phyloP scores from a whole-genome alignment of 2,113 vertebrate species.

The Neodon shergylaensis region DNA sequence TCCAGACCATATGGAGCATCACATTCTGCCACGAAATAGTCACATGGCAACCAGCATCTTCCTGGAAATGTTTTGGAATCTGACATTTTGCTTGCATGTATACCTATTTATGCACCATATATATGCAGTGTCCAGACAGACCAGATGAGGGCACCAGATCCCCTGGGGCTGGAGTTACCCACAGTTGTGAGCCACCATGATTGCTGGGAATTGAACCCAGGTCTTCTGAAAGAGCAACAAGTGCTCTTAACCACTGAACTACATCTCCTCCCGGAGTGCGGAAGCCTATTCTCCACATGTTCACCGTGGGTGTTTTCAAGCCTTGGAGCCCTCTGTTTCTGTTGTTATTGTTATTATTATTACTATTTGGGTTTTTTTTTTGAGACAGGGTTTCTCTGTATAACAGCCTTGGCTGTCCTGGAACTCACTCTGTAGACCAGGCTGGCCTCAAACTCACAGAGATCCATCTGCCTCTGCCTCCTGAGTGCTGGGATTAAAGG shows the following conservation, averaged over 20 bases:
- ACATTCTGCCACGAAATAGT: fast-evolving
- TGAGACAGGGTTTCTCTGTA: background rate
- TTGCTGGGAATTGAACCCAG: background rate
- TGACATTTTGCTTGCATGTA: background rate
- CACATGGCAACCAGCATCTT: background rate
- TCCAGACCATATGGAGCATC: background rate
- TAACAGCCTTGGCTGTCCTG: background rate
- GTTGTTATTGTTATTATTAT: background rate
- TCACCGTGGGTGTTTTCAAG: background rate
- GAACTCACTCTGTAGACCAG: background rate
- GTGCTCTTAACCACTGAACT: background rate
- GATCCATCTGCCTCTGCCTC: background rate
- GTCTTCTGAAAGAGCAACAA: background rate
- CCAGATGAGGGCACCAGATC: background rate
- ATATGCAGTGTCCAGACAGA: background rate
- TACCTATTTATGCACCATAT: background rate
- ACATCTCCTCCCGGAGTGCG: background rate
- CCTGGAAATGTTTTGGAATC: background rate
- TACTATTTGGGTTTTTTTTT: background rate
- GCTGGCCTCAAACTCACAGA: background rate
- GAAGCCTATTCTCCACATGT: background rate
- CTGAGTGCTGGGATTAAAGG: background rate
- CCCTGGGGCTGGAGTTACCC: background rate
- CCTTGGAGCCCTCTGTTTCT: background rate
- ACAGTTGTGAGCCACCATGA: background rate